phyloP scores from a whole-genome alignment of 2,888 invertebrate genomes.

The Drosophila neotestacea region DNA sequence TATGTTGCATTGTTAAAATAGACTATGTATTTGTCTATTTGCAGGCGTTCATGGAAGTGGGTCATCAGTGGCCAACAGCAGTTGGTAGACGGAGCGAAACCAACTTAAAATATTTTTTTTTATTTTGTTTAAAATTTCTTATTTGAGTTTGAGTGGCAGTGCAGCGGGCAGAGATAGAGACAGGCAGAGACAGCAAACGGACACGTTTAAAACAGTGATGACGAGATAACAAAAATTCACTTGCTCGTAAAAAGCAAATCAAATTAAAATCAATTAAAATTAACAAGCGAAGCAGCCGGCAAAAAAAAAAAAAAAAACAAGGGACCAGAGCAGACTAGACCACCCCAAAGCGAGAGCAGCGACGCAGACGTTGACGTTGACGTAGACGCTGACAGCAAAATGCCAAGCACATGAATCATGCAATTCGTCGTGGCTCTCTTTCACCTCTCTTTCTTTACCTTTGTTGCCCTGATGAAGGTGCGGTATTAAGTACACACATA shows the following conservation, averaged over 20 bases:
- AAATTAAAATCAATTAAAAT: slow-evolving; percentile 79
- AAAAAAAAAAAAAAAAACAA: slow-evolving; percentile 40
- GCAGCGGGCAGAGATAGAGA: background rate
- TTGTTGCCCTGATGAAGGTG: slow-evolving; percentile 51
- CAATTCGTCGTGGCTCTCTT: slow-evolving; percentile 38
- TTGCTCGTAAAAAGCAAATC: slow-evolving; percentile 62
- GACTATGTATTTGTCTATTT: slow-evolving; percentile 45
- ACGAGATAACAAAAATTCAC: slow-evolving; percentile 60
- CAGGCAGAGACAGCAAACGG: background rate
- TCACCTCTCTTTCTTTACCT: slow-evolving; percentile 38
- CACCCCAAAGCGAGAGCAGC: slow-evolving; percentile 41
- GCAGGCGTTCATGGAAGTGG: slow-evolving; percentile 31
- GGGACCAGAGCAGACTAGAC: slow-evolving; percentile 24
- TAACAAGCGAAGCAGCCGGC: slow-evolving; percentile 64
- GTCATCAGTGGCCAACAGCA: slow-evolving; percentile 28
- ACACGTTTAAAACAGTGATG: slow-evolving; percentile 1
- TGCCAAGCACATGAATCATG: slow-evolving; percentile 71
- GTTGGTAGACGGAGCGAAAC: slow-evolving; percentile 11
- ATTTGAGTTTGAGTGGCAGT: slow-evolving; percentile 16
- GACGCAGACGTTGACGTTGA: slow-evolving; percentile 11
- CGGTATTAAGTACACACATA: slow-evolving; percentile 47
- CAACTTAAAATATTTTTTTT: slow-evolving; percentile 7
- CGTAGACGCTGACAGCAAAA: slow-evolving; percentile 44
- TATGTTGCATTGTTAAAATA: slow-evolving; percentile 42
- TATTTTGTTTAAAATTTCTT: slow-evolving; percentile 6